Base-by-base conservation (phyloP, 2,888 invertebrate genomes). In the Philereme vetulata region DNA sequence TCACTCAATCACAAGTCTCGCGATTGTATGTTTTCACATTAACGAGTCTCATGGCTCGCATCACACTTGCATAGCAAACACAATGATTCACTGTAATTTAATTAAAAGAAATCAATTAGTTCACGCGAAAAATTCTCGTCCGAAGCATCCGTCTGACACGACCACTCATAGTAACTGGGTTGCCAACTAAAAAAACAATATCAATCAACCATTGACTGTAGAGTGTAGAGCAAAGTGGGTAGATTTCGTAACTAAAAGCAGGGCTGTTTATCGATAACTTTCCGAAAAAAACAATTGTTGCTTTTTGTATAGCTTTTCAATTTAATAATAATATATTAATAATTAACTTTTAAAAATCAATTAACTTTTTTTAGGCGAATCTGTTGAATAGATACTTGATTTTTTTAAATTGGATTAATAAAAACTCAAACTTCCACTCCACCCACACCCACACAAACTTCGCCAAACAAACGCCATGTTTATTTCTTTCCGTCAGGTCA, bases 81-180 rank as follows among this genome's bases (percentile, higher is more conserved):
- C 84, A 85, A 84, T 76, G 86, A 84, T 88, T 86, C 85, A 89
- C 88, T 84, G 74, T 91, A 92, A 92, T 92, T 90, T 83, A 91
- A 91, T 92, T 92, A 92, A 62, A 85, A 84, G 82, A 88, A 91
- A 90, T 90, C 90, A 90, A 91, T 71, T 86, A 88, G 80, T 91
- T 88, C 88, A 86, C 85, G 85, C 85, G 82, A 90, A 89, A 71
- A 88, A 85, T 76, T 80, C 85, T 88, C 79, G 84, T 84, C 85
- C 85, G 77, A 84, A 82, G 84, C 88, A 88, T 82, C 81, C 86
- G 80, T 80, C 83, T 87, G 90, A 90, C 90, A 91, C 89, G 86
- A 90, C 84, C 90, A 81, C 81, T 86, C 84, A 85, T 82, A 81
- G 79, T 85, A 81, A 84, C 85, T 86, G 84, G 70, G 84, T 87